phyloP scores from a whole-genome alignment of 2,888 invertebrate species.

The Noctua janthe region DNA sequence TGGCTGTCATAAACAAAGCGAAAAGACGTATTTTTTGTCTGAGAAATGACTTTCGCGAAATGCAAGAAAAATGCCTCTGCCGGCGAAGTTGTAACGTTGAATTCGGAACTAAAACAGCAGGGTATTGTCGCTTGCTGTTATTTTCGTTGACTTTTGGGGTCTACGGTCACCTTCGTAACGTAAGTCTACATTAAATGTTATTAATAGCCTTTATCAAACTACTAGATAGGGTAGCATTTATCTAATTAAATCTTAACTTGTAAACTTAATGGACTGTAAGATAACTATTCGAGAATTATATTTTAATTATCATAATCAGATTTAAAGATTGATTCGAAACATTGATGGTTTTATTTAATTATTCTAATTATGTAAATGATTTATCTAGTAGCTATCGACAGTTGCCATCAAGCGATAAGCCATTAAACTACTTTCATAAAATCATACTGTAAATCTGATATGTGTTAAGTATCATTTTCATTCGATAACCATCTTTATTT shows the following conservation, averaged over 20 bases:
- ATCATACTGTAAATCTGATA: constrained; percentile 24
- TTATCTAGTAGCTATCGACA: constrained; percentile 47
- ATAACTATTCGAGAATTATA: constrained; percentile 32
- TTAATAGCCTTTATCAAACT: constrained; percentile 4
- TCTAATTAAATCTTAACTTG: constrained; percentile 29
- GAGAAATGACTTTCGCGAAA: no score
- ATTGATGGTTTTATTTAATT: constrained; percentile 37
- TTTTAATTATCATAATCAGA: constrained; percentile 33
- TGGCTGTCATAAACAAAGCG: not conserved
- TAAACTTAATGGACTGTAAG: constrained; percentile 35
- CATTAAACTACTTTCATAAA: constrained; percentile 12
- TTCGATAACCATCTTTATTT: not conserved
- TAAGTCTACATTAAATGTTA: not conserved
- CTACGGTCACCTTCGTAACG: not conserved
- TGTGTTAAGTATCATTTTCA: constrained; percentile 15
- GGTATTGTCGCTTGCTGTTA: not conserved
- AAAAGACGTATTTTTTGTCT: no score
- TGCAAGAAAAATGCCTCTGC: no score
- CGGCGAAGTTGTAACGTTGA: not conserved
- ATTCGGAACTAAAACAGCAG: not conserved
- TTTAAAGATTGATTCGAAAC: constrained; percentile 36
- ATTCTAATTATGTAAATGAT: constrained; percentile 49
- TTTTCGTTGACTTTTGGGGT: not conserved
- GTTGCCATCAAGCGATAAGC: constrained; percentile 18
- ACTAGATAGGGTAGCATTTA: not conserved